These are phyloP conservation scores for Euplagia quadripunctaria DNA, from an alignment of 2,888 invertebrate genomes.

Conservation along the genomic window DNA sequence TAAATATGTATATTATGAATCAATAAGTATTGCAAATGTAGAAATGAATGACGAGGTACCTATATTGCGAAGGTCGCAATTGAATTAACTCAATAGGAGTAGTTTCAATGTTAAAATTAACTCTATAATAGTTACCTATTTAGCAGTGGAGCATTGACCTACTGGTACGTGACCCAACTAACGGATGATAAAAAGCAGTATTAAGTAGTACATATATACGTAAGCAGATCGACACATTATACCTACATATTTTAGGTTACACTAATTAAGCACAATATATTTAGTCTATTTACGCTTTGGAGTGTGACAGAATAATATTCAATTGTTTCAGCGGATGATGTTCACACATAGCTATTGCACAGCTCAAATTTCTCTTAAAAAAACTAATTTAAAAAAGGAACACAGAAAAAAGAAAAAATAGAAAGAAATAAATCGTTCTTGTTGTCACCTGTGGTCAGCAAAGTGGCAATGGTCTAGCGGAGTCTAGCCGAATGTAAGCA, in stretches of 20 bases:
- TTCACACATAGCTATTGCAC: not conserved
- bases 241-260: not conserved
- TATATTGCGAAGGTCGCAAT: too few species aligned
- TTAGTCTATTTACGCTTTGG: not conserved
- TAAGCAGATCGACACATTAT: not conserved
- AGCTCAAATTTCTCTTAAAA: not conserved
- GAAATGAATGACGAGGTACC: not conserved
- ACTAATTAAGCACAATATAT: not conserved
- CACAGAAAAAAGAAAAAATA: not conserved
- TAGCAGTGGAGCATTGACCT: conserved; percentile 35
- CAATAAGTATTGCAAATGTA: not conserved
- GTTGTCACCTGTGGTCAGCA: conserved; percentile 2
- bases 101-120: conserved; percentile 16
- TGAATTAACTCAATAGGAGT: not conserved
- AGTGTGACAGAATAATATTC: not conserved
- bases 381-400: not conserved
- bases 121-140: conserved; percentile 16
- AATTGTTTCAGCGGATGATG: not conserved
- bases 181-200: conserved; percentile 31
- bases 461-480: conserved; percentile 44
- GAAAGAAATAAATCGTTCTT: not conserved
- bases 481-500: conserved; percentile 34
- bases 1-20: too few species aligned
- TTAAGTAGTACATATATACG: conserved; percentile 6
- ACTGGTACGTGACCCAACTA: conserved; percentile 40